Conservation (phyloP, 1,140 invertebrate species). For the Adoxophyes honmai region DNA sequence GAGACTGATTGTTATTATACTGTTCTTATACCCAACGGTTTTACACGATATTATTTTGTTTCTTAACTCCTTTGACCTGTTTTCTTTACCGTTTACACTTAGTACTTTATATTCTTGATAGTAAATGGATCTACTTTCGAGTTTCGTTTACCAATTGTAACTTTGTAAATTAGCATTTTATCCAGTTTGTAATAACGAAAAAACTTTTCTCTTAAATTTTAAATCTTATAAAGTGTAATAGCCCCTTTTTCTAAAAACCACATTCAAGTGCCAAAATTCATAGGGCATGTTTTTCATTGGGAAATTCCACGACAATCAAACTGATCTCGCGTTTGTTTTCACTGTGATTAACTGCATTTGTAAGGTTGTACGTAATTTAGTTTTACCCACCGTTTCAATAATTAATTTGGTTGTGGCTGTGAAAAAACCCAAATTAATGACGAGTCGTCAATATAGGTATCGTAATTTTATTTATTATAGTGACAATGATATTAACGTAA, state of each 20-base stretch:
- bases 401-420: constrained; percentile 31
- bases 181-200: too few species aligned
- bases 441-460: not conserved
- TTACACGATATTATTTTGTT: constrained; percentile 34
- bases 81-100: constrained; percentile 8
- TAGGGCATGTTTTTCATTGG: constrained; percentile 6
- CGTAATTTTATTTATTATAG: constrained; percentile 20
- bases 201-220: too few species aligned
- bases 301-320: not conserved
- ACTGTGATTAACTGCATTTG: constrained; percentile 6
- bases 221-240: not conserved
- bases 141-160: not conserved
- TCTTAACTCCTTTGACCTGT: constrained; percentile 16
- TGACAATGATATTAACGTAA: constrained; percentile 38
- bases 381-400: not conserved
- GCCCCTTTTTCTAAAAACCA: constrained; percentile 1
- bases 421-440: constrained; percentile 10
- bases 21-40: constrained; percentile 38
- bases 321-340: constrained; percentile 2
- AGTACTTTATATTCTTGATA: constrained; percentile 14
- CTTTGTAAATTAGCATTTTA: too few species aligned
- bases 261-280: constrained; percentile 5
- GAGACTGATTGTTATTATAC: constrained; percentile 59
- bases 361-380: constrained; percentile 8
- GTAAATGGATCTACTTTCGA: not conserved